These are phyloP conservation scores for Lucilia cuprina DNA, from an alignment of 1,140 invertebrate species.

Conservation along the genomic window DNA sequence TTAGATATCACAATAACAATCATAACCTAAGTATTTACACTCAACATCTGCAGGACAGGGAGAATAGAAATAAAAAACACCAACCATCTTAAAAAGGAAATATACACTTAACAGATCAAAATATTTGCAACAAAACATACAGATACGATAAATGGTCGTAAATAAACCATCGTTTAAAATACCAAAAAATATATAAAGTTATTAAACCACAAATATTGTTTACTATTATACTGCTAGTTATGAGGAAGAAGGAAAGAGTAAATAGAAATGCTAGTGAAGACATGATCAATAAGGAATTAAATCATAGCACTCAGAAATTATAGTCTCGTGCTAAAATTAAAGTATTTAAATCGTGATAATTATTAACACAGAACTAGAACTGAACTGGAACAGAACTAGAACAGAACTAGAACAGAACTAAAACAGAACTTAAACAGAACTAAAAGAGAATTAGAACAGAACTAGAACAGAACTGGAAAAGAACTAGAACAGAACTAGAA, in stretches of 20 bases:
- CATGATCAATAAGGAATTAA: no score
- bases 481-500: no score
- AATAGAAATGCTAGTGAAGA: no score
- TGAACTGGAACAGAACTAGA: no score
- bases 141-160: background rate
- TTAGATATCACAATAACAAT: background rate
- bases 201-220: slow-evolving; percentile 8
- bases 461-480: no score
- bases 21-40: background rate
- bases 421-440: no score
- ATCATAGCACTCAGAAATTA: no score
- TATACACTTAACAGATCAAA: background rate
- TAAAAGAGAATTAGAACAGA: no score
- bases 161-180: slow-evolving; percentile 3
- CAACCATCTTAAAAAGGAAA: background rate
- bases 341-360: no score
- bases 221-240: background rate
- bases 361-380: no score
- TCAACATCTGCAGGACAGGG: background rate
- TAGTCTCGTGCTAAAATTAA: no score
- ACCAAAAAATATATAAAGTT: background rate
- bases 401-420: no score
- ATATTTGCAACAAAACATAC: background rate
- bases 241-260: background rate
- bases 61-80: background rate